Conservation (phyloP, 2,113 vertebrate genomes). For the Cromileptes altivelis region DNA sequence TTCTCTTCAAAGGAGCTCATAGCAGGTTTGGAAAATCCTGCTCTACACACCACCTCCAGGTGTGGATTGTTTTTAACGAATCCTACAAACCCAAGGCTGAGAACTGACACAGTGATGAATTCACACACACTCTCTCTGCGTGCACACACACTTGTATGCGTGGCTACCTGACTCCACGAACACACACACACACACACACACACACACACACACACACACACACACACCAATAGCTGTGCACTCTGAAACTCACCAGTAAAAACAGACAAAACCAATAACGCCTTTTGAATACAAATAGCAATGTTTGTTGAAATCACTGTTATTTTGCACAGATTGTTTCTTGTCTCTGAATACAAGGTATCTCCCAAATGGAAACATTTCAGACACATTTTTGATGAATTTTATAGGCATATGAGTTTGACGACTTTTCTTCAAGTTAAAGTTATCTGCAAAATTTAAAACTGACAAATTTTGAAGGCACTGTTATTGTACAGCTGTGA, state of each 20-base stretch:
- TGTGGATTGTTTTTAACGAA: conserved; percentile 72
- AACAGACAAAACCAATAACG: conserved; percentile 6
- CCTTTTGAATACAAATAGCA: conserved; percentile 8
- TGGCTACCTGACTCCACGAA: conserved; percentile 12
- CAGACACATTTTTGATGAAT: neutral
- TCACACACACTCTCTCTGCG: neutral
- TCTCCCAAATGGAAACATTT: neutral
- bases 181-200: neutral
- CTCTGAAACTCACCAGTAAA: neutral
- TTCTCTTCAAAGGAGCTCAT: conserved; percentile 70
- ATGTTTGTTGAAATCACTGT: conserved; percentile 10
- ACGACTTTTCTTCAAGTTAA: neutral
- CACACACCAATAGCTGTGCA: neutral
- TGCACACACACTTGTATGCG: neutral
- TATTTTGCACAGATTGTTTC: conserved; percentile 4
- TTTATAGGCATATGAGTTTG: neutral
- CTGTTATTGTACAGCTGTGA: neutral
- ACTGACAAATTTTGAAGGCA: neutral
- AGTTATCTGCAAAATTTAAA: neutral
- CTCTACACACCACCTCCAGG: conserved; percentile 60
- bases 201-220: neutral
- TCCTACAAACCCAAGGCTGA: conserved; percentile 59
- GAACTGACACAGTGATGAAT: conserved; percentile 59
- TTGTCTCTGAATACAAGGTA: neutral
- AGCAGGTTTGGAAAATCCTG: conserved; percentile 65